Percentiles rank a stretch among this genome's conserved stretches.
phyloP scores from a whole-genome alignment of 1,140 invertebrate species.

The Drosophila pseudoobscura region DNA sequence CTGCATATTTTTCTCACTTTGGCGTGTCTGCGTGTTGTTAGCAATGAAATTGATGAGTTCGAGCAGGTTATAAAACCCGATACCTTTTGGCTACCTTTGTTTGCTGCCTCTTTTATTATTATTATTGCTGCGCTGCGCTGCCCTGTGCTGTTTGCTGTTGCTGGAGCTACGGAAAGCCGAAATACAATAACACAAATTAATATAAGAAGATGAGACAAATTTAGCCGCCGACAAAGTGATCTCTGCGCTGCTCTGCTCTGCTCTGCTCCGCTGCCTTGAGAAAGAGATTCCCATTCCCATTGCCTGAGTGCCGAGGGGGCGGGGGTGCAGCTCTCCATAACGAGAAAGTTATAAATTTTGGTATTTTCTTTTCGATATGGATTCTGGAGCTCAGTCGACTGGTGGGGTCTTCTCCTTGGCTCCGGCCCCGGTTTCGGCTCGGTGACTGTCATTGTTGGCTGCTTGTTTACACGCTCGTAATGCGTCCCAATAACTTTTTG shows the following conservation, averaged over 20 bases:
- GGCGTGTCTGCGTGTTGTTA: conserved; percentile 81
- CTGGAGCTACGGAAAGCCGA: conserved; percentile 54
- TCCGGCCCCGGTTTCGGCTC: background rate
- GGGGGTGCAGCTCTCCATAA: conserved; percentile 56
- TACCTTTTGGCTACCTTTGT: conserved; percentile 77
- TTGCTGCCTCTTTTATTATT: conserved; percentile 43
- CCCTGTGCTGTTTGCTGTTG: conserved; percentile 12
- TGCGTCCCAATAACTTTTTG: conserved; percentile 53
- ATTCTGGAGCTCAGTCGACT: conserved; percentile 31
- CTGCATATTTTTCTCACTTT: conserved; percentile 79
- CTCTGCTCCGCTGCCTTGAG: conserved; percentile 1
- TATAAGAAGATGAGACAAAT: conserved; percentile 81
- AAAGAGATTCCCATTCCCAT: conserved; percentile 25
- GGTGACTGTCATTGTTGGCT: conserved; percentile 66
- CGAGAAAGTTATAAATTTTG: conserved; percentile 82
- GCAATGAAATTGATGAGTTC: conserved; percentile 80
- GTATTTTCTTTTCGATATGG: conserved; percentile 64
- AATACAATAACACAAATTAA: conserved; percentile 82
- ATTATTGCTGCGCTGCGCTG: conserved; percentile 22
- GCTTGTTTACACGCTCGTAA: conserved; percentile 78
- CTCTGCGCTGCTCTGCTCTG: background rate
- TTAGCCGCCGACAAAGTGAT: conserved; percentile 76
- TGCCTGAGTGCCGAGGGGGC: background rate
- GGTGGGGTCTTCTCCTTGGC: conserved; percentile 54
- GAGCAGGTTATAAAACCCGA: conserved; percentile 80